Base-by-base conservation (phyloP, 2,888 invertebrate genomes). In the Morpho deidamia region DNA sequence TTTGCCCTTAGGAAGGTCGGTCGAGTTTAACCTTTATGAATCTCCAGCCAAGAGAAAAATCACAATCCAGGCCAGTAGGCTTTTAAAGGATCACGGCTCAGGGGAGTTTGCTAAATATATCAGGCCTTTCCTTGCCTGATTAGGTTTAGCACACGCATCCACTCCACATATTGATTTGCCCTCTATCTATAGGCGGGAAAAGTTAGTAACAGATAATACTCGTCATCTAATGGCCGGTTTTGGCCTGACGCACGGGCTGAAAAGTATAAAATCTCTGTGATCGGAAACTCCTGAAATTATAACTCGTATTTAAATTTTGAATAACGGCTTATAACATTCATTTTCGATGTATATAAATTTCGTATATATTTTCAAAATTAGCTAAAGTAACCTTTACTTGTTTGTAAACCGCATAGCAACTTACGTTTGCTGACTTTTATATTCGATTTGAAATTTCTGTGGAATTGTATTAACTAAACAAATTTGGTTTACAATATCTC, bases 161-260 rank as follows among this genome's bases (percentile, higher is more conserved):
- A 71, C 72, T 68, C 65, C 69, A 68, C 66, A 69, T 84, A 86
- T 86, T 74, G 84, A 86, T 86, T 23, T 83, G 69, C 66, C 68
- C 59, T 69, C 79, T 83, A 83, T 85, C 83, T 80, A 70, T 60
- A 65, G 65, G 59, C 64, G 56, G 70, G 66, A 68, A 71, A 73
- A 65, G 76, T 78, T 83, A 87, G 86, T 85, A 68, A 69, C 71
- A 77, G 81, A 82, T 85, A 83, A 83, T 77, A 81, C 80, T 71
- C 72, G 78, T 72, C 69, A 70, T 77, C 71, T 67, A 77, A 75
- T 81, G 80, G 83, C 75, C 75, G 84, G 73, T 68, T 78, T 62
- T 62, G 67, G 62, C 55, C 60, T 51, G 53, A 48, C 49, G 42
- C 35, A 42, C 11, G n/a, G 33, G 12, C 11, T 42, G 0, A 10